Conservation (phyloP, 1,140 invertebrate genomes). For the Reticulitermes speratus region DNA sequence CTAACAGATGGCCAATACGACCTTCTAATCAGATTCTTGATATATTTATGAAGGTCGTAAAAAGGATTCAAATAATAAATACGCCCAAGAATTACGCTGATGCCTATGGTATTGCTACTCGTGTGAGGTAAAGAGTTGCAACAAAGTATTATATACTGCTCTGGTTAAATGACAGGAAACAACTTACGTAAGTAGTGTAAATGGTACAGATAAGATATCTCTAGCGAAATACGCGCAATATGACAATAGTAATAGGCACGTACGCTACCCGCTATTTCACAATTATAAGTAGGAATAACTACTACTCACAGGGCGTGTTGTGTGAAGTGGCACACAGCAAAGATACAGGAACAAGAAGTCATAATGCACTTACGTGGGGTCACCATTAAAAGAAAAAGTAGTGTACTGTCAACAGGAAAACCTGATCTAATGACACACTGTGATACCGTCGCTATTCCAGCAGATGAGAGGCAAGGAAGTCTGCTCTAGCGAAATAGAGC, state of each 20-base stretch:
- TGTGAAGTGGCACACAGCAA: background rate
- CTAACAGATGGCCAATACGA: background rate
- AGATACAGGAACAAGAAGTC: no score
- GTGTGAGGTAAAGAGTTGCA: background rate
- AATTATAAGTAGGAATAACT: background rate
- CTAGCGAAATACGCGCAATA: background rate
- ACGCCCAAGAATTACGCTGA: background rate
- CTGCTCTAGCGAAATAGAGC: no score
- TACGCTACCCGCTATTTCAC: background rate
- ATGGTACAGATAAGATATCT: background rate
- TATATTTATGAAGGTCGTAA: background rate
- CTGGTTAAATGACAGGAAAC: background rate
- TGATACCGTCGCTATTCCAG: no score
- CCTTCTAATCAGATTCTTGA: background rate
- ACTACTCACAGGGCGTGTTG: background rate
- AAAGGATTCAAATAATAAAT: background rate
- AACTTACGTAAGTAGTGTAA: background rate
- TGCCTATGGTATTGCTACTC: background rate
- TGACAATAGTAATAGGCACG: background rate
- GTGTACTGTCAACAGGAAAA: no score
- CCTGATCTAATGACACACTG: no score
- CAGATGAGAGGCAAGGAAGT: no score
- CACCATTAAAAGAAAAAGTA: no score
- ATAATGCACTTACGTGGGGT: no score
- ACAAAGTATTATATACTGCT: background rate